These are phyloP conservation scores for Thymelicus acteon DNA, from an alignment of 2,888 invertebrate genomes.

Conservation along the genomic window DNA sequence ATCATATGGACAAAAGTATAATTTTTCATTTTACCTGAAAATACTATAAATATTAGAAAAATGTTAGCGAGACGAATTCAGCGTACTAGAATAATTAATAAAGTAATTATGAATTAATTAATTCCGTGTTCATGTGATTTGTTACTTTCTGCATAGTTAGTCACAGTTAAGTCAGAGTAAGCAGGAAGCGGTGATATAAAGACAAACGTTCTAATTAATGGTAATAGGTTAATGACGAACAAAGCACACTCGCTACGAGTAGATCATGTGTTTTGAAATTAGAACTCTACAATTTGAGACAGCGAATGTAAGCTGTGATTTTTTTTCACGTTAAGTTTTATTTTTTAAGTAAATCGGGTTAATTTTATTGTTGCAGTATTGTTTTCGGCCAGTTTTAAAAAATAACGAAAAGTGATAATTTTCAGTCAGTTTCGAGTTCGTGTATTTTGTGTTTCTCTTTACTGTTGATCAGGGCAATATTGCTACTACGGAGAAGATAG, in stretches of 20 bases:
- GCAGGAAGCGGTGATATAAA: constrained; percentile 69
- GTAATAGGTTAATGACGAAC: constrained; percentile 59
- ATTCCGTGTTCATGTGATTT: constrained; percentile 1
- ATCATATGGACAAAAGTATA: too few species aligned
- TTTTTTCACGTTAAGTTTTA: neutral
- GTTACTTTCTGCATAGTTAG: constrained; percentile 3
- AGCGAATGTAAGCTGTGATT: constrained; percentile 18
- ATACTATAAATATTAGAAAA: too few species aligned
- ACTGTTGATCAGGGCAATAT: too few species aligned
- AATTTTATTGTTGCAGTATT: neutral
- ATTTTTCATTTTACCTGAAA: too few species aligned
- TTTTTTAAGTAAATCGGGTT: neutral
- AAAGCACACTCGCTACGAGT: constrained; percentile 5
- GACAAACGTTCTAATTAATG: constrained; percentile 67
- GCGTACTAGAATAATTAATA: neutral
- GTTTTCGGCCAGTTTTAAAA: neutral
- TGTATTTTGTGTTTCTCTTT: too few species aligned
- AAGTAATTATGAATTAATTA: neutral
- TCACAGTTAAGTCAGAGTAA: constrained; percentile 33
- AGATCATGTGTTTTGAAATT: constrained; percentile 10
- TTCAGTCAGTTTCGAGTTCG: too few species aligned
- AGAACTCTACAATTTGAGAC: constrained; percentile 2
- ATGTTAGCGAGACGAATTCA: too few species aligned
- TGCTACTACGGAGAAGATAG: too few species aligned
- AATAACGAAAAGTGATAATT: too few species aligned